phyloP scores from a whole-genome alignment of 1,140 invertebrate species.

The Notospermus geniculatus region DNA sequence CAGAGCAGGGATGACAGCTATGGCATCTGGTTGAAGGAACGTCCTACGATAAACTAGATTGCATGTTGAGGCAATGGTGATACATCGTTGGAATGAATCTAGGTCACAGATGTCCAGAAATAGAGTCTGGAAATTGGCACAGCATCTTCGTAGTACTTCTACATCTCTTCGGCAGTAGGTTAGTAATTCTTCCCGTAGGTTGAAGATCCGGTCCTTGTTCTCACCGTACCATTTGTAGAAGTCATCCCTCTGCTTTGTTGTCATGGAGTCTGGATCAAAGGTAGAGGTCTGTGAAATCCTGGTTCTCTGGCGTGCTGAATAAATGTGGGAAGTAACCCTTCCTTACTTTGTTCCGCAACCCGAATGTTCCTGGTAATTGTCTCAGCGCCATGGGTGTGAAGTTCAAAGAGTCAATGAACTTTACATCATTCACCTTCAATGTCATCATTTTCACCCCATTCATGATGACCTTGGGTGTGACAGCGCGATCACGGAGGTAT shows the following conservation, averaged over 20 bases:
- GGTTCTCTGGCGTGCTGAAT: conserved; percentile 17
- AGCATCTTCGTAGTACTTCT: conserved; percentile 18
- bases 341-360: conserved; percentile 1
- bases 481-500: too few relatives aligned
- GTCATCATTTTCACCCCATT: too few relatives aligned
- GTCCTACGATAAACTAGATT: too few relatives aligned
- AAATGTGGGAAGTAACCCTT: conserved; percentile 25
- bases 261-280: conserved; percentile 18
- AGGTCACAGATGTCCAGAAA: too few relatives aligned
- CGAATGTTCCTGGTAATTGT: conserved; percentile 17
- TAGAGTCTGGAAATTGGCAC: too few relatives aligned
- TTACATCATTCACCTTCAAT: too few relatives aligned
- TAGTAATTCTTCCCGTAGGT: conserved; percentile 14
- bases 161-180: too few relatives aligned
- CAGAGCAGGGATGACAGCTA: too few relatives aligned
- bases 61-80: too few relatives aligned
- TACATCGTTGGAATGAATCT: too few relatives aligned
- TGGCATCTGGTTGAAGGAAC: too few relatives aligned
- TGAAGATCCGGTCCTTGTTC: conserved; percentile 11
- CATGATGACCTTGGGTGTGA: too few relatives aligned
- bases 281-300: conserved; percentile 14
- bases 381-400: conserved; percentile 13
- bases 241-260: background rate
- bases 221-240: conserved; percentile 22
- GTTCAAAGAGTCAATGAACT: background rate